Base-by-base conservation (phyloP, 2,888 invertebrate species). In the Patella ulyssiponensis region DNA sequence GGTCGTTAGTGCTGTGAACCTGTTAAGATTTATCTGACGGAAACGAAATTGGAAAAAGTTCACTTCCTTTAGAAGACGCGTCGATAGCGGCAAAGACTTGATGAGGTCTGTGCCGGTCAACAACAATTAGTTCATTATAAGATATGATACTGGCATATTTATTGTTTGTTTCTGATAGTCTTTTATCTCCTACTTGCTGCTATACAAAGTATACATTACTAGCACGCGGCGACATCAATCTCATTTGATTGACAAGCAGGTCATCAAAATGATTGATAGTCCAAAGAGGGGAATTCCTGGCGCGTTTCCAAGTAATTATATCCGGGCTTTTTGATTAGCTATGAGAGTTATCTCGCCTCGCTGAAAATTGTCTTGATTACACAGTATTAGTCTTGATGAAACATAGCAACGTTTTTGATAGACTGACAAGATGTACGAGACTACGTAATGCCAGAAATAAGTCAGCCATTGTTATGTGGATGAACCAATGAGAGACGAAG, bases 181-280 rank as follows among this genome's bases (percentile, higher is more conserved):
- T 9, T 44, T 44, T 44, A 44, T 44, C 44, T 44, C 44, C 84
- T 83, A 82, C 84, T 83, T 83, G 82, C 83, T 79, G 83, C 83
- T 84, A 85, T 85, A 84, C 82, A 82, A 83, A 84, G 84, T 85
- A 84, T 84, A 85, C 87, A 86, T 86, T 84, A 85, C 85, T 84
- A 82, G 85, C 85, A 86, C 83, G 82, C 83, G 82, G 83, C 84
- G 87, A 87, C 86, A 89, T 90, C 88, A 89, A 90, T 90, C 90
- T 89, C 84, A 79, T 77, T 79, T 90, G 90, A 90, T 89, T 90
- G 90, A 88, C 90, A 88, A 85, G 79, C 83, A 78, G 82, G 84
- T 83, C 84, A 83, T 84, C 84, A 81, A 79, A 79, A 79, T 88
- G 88, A 88, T 86, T 88, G 86, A 88, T 87, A 83, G 82, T 64